Evolutionary conservation across 2,113 vertebrate species (phyloP).

Genomic region (Anguilla japonica): DNA sequence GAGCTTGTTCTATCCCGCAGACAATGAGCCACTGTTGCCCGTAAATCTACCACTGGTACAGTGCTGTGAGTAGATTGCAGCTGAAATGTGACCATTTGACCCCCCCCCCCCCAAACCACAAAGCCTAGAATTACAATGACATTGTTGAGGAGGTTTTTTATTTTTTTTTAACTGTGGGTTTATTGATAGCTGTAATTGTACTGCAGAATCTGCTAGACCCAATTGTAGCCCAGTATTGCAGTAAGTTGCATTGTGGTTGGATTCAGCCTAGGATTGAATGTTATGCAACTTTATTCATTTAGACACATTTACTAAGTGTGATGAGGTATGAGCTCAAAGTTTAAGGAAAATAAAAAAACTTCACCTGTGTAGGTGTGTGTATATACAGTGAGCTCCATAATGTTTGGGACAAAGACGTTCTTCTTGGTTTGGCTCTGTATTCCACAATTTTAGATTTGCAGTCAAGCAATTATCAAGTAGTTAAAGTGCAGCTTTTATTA

Average conservation of each 20-base stretch:
- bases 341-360: too few relatives aligned
- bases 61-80: background rate
- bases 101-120: background rate
- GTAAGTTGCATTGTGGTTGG: background rate
- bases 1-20: slow-evolving; percentile 7
- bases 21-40: slow-evolving; percentile 20
- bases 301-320: background rate
- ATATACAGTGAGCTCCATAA: too few relatives aligned
- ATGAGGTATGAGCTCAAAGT: background rate
- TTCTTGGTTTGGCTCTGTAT: too few relatives aligned
- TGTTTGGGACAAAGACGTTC: too few relatives aligned
- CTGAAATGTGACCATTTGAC: background rate
- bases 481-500: too few relatives aligned
- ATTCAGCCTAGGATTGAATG: background rate
- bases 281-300: background rate
- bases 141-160: background rate
- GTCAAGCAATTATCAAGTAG: too few relatives aligned
- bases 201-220: background rate
- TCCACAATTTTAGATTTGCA: too few relatives aligned
- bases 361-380: too few relatives aligned
- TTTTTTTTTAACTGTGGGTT: background rate
- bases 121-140: background rate
- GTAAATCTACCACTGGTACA: slow-evolving; percentile 19
- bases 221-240: background rate
- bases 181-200: background rate